Evolutionary conservation across 1,140 invertebrate species (phyloP).

Genomic region (Stegodyphus mimosarum): DNA sequence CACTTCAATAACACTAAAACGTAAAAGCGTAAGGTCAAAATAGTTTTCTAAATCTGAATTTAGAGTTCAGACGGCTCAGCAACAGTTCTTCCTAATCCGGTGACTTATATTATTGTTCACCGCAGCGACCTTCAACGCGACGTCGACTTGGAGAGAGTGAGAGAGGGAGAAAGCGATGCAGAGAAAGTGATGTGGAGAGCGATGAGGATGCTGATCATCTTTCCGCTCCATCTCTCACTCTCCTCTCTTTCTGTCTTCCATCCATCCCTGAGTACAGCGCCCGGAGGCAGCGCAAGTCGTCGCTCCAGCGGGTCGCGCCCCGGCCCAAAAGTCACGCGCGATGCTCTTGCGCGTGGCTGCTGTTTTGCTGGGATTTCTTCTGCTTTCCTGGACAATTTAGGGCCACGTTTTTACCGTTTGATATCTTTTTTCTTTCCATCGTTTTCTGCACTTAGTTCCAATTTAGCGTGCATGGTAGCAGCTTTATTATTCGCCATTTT

Average conservation of each 20-base stretch:
- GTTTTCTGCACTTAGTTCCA: conserved; percentile 8
- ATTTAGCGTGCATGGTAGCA: conserved; percentile 9
- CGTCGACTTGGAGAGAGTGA: background rate
- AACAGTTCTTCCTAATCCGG: too few relatives aligned
- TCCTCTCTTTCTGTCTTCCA: background rate
- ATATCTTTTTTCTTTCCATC: background rate
- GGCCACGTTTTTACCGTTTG: conserved; percentile 31
- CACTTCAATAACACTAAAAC: too few relatives aligned
- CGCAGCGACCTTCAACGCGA: background rate
- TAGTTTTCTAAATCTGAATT: too few relatives aligned
- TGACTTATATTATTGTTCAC: background rate
- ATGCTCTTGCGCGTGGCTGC: background rate
- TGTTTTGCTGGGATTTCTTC: background rate
- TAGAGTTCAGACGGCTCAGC: too few relatives aligned
- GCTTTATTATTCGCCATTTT: background rate
- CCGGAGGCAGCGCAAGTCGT: conserved; percentile 25
- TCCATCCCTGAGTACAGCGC: background rate
- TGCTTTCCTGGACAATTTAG: conserved; percentile 41
- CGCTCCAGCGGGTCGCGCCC: conserved; percentile 48
- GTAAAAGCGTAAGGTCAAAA: too few relatives aligned
- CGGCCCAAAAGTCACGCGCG: conserved; percentile 35
- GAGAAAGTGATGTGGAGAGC: conserved; percentile 19
- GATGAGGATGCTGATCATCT: conserved; percentile 30
- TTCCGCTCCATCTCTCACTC: conserved; percentile 28
- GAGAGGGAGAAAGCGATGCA: conserved; percentile 11